Conservation (phyloP, 2,113 vertebrate species). For the Carlito syrichta region DNA sequence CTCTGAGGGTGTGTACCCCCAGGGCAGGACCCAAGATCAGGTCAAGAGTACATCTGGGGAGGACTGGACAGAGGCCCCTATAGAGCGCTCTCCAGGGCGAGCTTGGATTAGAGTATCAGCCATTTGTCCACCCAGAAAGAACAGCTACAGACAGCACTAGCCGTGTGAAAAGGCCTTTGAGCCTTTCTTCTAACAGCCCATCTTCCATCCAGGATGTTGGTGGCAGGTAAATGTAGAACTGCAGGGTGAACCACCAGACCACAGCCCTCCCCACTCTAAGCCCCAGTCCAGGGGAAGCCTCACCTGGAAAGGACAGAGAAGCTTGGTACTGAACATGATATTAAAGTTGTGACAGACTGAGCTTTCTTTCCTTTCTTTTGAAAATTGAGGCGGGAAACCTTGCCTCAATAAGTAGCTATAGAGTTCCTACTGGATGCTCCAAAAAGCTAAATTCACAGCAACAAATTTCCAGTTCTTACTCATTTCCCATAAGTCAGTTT, state of each 20-base stretch:
- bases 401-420: neutral
- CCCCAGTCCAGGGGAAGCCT: neutral
- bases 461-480: neutral
- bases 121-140: neutral
- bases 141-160: neutral
- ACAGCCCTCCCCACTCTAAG: neutral
- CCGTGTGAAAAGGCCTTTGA: neutral
- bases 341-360: neutral
- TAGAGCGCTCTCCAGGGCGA: neutral
- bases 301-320: neutral
- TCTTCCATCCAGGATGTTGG: neutral
- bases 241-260: neutral
- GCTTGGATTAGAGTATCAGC: neutral
- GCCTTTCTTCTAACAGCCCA: neutral
- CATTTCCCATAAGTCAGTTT: neutral
- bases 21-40: neutral
- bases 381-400: neutral
- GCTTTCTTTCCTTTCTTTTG: neutral
- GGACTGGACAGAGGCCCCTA: no score
- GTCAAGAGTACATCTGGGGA: neutral
- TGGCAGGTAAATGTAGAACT: neutral
- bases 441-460: neutral
- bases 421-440: neutral
- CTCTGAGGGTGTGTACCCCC: fast-evolving
- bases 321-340: neutral